Evolutionary conservation across 2,113 vertebrate species (phyloP).

Genomic region (Piprites chloris): DNA sequence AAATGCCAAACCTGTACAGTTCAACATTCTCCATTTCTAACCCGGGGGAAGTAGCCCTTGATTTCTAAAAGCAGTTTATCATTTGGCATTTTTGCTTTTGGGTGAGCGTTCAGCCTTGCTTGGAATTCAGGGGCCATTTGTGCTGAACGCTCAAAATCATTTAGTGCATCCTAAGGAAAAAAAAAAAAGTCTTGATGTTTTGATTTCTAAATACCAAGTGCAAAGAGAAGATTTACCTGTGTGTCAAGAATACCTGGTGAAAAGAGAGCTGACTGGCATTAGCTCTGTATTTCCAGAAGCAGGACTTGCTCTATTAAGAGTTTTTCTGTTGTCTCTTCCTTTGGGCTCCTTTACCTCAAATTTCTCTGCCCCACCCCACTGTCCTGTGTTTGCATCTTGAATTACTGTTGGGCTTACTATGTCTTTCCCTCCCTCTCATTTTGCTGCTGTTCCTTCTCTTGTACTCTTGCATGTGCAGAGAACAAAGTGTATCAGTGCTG

Average conservation of each 20-base stretch:
- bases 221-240: background rate
- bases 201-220: background rate
- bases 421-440: background rate
- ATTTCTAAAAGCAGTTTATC: background rate
- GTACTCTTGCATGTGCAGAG: background rate
- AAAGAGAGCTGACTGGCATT: background rate
- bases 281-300: background rate
- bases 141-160: background rate
- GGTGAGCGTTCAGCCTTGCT: background rate
- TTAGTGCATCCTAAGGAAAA: background rate
- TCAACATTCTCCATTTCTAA: background rate
- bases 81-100: background rate
- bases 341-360: slow-evolving; percentile 12
- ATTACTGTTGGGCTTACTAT: background rate
- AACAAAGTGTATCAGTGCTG: background rate
- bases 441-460: background rate
- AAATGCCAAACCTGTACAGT: background rate
- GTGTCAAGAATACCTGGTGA: background rate
- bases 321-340: background rate
- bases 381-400: background rate
- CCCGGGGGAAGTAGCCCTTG: background rate
- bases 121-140: background rate
- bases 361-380: background rate
- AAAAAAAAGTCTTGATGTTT: background rate
- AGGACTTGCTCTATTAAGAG: background rate